Evolutionary conservation across 2,113 vertebrate species (phyloP).

Genomic region (Argyrosomus japonicus): DNA sequence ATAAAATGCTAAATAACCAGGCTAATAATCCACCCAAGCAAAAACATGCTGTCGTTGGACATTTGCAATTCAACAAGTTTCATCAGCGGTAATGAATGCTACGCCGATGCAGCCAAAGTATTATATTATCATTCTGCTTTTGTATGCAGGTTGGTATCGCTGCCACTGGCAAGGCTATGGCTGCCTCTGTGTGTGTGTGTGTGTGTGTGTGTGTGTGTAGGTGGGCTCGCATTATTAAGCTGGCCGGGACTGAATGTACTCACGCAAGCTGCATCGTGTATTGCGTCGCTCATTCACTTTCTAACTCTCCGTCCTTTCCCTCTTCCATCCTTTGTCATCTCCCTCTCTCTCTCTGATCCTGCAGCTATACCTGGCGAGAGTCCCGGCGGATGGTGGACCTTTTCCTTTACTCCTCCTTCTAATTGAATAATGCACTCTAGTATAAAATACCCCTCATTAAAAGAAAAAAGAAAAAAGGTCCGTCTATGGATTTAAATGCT

Average conservation of each 20-base stretch:
- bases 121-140: conserved; percentile 64
- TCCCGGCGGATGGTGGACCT: conserved; percentile 34
- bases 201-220: conserved; percentile 37
- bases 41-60: conserved; percentile 38
- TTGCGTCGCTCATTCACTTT: conserved; percentile 36
- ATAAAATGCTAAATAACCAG: conserved; percentile 61
- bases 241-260: conserved; percentile 41
- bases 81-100: conserved; percentile 60
- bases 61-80: conserved; percentile 75
- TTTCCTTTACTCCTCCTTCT: conserved; percentile 53
- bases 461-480: conserved; percentile 13
- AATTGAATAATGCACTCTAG: conserved; percentile 78
- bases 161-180: conserved; percentile 59
- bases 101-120: conserved; percentile 55
- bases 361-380: conserved; percentile 49
- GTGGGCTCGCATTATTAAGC: conserved; percentile 55
- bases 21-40: conserved; percentile 64
- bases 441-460: conserved; percentile 78
- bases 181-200: conserved; percentile 33
- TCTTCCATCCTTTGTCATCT: background rate
- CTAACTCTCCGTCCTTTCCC: conserved; percentile 9
- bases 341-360: conserved; percentile 39
- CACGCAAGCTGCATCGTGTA: conserved; percentile 25
- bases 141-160: conserved; percentile 36
- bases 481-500: conserved; percentile 75